Evolutionary conservation across 2,113 vertebrate species (phyloP).

Genomic region (Girardinichthys multiradiatus): DNA sequence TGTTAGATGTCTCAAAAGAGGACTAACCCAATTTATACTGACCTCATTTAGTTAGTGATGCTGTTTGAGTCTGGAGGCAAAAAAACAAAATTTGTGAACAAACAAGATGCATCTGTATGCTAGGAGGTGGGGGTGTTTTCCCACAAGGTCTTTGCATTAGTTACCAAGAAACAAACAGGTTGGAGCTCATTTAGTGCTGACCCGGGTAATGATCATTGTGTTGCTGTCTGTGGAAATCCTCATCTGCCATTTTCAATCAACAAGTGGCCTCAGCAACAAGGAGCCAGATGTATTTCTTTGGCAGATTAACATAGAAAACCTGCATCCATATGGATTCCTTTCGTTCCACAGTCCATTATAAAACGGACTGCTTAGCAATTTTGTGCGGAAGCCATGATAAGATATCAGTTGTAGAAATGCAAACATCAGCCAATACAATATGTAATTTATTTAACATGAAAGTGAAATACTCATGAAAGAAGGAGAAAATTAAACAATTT

Average conservation of each 20-base stretch:
- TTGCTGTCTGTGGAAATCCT: slow-evolving; percentile 4
- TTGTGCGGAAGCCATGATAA: not conserved
- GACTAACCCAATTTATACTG: slow-evolving; percentile 50
- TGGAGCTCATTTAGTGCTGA: slow-evolving; percentile 24
- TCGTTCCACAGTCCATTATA: not conserved
- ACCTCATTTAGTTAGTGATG: slow-evolving; percentile 45
- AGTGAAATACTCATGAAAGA: not conserved
- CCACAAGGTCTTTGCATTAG: slow-evolving; percentile 17
- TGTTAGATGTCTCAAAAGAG: slow-evolving; percentile 26
- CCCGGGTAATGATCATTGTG: slow-evolving; percentile 38
- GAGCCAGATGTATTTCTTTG: not conserved
- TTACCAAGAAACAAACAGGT: slow-evolving; percentile 40
- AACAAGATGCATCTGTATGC: slow-evolving; percentile 19
- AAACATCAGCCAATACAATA: not conserved
- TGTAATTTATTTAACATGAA: not conserved
- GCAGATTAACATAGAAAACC: not conserved
- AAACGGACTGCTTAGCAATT: not conserved
- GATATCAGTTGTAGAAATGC: not conserved
- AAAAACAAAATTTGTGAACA: slow-evolving; percentile 35
- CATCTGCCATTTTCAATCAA: not conserved
- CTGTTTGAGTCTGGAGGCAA: slow-evolving; percentile 11
- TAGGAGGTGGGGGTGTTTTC: slow-evolving; percentile 16
- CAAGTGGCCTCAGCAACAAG: not conserved
- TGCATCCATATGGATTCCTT: not conserved
- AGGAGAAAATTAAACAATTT: not conserved